Evolutionary conservation across 2,113 vertebrate species (phyloP).

Genomic region (Ciconia stormi): DNA sequence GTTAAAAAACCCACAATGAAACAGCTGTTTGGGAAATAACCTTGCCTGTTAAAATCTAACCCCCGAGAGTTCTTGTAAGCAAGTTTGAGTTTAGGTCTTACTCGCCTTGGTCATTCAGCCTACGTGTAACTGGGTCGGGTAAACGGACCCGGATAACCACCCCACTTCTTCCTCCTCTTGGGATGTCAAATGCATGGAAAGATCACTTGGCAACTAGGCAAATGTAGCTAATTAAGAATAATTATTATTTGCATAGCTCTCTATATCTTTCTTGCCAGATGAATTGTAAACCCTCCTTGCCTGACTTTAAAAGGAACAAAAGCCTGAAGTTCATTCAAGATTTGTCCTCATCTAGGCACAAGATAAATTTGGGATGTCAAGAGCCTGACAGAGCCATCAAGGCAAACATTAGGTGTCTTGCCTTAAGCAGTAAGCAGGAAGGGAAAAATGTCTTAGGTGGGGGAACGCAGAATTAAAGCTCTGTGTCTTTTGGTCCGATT

Average conservation of each 20-base stretch:
- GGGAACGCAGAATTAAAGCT: neutral
- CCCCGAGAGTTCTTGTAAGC: neutral
- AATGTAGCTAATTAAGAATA: neutral
- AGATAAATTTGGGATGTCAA: neutral
- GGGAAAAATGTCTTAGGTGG: constrained; percentile 15
- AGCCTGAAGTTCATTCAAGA: neutral
- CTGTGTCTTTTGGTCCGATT: constrained; percentile 1
- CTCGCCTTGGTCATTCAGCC: neutral
- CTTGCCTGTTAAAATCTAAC: neutral
- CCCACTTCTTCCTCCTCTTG: neutral
- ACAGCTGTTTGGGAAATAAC: neutral
- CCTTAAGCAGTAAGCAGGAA: constrained; percentile 17
- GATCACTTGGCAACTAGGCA: neutral
- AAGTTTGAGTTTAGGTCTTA: neutral
- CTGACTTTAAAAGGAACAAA: neutral
- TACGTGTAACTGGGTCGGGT: neutral
- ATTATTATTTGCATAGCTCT: neutral
- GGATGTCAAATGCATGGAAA: neutral
- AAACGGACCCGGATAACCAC: neutral
- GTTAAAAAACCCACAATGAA: neutral
- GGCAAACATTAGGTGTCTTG: constrained; percentile 13
- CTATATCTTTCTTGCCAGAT: neutral
- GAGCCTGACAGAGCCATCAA: neutral
- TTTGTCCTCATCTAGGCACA: neutral
- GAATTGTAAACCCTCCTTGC: neutral